These are phyloP conservation scores for Leptinotarsa juncta DNA, from an alignment of 2,888 invertebrate species.

Conservation along the genomic window DNA sequence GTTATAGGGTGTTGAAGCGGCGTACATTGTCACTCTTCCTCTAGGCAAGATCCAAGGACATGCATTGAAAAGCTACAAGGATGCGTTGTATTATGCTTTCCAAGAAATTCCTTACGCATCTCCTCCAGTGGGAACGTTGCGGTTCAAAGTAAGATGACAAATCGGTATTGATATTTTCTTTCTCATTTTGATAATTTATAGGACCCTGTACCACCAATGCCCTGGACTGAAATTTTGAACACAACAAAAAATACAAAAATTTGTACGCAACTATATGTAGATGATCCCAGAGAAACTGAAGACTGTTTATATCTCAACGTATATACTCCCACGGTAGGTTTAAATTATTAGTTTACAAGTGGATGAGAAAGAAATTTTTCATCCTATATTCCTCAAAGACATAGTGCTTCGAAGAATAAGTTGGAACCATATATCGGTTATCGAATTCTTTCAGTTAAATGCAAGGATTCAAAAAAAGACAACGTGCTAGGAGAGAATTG, in stretches of 20 bases:
- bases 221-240: conserved; percentile 38
- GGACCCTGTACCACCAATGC: conserved; percentile 28
- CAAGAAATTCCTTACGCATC: conserved; percentile 38
- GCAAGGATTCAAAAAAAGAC: too few species aligned
- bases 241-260: conserved; percentile 40
- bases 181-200: not conserved
- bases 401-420: too few species aligned
- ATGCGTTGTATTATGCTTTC: conserved; percentile 28
- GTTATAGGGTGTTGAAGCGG: not conserved
- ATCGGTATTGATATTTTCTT: too few species aligned
- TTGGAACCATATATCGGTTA: too few species aligned
- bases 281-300: conserved; percentile 33
- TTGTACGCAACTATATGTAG: conserved; percentile 34
- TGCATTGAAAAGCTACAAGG: conserved; percentile 7
- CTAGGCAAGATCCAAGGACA: conserved; percentile 32
- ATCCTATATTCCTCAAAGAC: too few species aligned
- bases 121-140: conserved; percentile 28
- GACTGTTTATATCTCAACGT: conserved; percentile 47
- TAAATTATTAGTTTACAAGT: not conserved
- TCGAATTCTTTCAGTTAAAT: too few species aligned
- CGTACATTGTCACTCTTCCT: conserved; percentile 1
- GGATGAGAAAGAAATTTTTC: too few species aligned
- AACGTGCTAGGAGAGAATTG: too few species aligned
- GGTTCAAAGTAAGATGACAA: conserved; percentile 27
- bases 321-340: conserved; percentile 40